Conservation (phyloP, 2,797 vertebrate genomes). For the Podargus strigoides region DNA sequence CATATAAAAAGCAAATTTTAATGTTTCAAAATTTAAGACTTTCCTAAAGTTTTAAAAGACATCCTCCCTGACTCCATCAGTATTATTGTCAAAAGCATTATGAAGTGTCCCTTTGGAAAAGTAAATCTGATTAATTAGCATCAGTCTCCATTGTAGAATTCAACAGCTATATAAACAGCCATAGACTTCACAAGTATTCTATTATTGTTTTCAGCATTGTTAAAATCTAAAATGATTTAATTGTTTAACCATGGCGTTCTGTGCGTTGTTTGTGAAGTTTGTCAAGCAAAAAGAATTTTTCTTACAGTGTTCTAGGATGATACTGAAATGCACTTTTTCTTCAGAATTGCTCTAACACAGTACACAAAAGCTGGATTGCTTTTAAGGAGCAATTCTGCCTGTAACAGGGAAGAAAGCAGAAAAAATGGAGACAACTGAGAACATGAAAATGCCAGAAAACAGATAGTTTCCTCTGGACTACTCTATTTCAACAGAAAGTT, state of each 20-base stretch:
- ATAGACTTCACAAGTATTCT: conserved; percentile 24
- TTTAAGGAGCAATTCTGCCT: background rate
- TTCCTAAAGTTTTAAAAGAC: conserved; percentile 59
- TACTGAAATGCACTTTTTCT: background rate
- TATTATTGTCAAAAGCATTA: conserved; percentile 47
- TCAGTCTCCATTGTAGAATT: conserved; percentile 6
- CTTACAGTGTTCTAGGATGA: background rate
- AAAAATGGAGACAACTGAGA: background rate
- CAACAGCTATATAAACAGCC: conserved; percentile 52
- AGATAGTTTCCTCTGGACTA: background rate
- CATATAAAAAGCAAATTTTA: conserved; percentile 63
- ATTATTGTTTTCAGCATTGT: background rate
- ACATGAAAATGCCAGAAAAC: background rate
- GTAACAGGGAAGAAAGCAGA: background rate
- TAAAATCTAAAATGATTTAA: conserved; percentile 5
- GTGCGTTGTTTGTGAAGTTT: background rate
- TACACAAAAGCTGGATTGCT: background rate
- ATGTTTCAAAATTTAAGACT: conserved; percentile 64
- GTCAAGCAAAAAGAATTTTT: background rate
- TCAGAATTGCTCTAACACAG: background rate
- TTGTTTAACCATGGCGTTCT: background rate
- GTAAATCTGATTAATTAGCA: conserved; percentile 62
- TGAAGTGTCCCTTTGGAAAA: conserved; percentile 62
- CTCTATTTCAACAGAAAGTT: background rate
- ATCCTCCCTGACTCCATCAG: conserved; percentile 34